Evolutionary conservation across 1,140 invertebrate genomes (phyloP).

Genomic region (Bombus confusus): DNA sequence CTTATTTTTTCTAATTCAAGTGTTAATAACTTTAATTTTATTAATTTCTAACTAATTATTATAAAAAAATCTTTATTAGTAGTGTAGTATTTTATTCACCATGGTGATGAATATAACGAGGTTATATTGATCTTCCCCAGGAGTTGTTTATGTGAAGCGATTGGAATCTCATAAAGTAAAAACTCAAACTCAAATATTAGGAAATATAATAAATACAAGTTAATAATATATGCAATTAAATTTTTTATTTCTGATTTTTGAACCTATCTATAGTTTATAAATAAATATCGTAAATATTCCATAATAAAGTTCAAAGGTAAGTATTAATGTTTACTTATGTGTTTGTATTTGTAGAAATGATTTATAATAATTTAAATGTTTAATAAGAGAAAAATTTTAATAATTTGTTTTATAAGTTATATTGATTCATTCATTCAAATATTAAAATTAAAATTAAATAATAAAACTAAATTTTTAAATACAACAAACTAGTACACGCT

Average conservation of each 20-base stretch:
- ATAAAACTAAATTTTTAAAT: not conserved
- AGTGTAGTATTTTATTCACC: constrained; percentile 50
- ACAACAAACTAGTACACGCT: not conserved
- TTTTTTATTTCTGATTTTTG: not conserved
- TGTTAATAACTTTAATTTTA: not conserved
- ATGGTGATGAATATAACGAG: constrained; percentile 57
- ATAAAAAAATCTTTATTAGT: constrained; percentile 21
- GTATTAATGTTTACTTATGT: not conserved
- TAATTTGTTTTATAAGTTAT: not conserved
- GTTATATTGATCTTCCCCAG: constrained; percentile 60
- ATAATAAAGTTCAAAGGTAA: not conserved
- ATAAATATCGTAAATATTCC: not conserved
- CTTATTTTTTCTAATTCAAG: not conserved
- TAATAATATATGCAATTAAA: not conserved
- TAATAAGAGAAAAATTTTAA: not conserved
- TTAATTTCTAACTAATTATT: not conserved
- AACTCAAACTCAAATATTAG: no score
- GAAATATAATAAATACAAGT: not conserved
- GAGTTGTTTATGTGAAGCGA: not conserved
- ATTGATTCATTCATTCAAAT: not conserved
- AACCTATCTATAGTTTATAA: not conserved
- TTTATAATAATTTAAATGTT: not conserved
- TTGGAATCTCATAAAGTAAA: not conserved
- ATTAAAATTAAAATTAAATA: not conserved
- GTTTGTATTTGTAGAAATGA: not conserved